A percentile compares a stretch with the other conserved stretches of the same genome.
Conservation (phyloP, 2,113 vertebrate genomes). For the Origma solitaria region DNA sequence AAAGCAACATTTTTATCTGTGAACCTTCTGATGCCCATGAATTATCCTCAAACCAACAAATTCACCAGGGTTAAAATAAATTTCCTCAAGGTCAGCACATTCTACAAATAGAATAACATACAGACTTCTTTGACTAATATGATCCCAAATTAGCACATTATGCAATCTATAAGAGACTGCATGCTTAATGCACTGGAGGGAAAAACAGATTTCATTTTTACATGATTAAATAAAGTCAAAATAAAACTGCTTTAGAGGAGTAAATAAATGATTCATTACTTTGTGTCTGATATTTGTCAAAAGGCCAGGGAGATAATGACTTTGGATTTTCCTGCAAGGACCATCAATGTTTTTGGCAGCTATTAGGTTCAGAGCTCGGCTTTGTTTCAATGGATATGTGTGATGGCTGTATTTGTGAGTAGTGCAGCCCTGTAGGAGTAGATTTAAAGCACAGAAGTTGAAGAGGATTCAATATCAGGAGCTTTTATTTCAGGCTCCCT, state of each 20-base stretch:
- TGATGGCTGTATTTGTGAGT: not conserved
- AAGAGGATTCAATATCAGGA: not conserved
- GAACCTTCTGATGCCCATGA: not conserved
- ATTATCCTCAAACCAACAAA: constrained; percentile 24
- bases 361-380: not conserved
- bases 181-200: not conserved
- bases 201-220: not conserved
- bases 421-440: not conserved
- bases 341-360: not conserved
- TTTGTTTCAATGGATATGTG: not conserved
- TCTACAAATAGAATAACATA: not conserved
- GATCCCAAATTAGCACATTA: constrained; percentile 10
- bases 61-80: constrained; percentile 37
- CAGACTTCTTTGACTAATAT: not conserved
- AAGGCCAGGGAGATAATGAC: not conserved
- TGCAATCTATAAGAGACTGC: not conserved
- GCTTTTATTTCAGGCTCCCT: not conserved
- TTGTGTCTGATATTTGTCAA: not conserved
- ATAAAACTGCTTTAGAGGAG: not conserved
- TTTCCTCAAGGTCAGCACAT: constrained; percentile 17
- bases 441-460: not conserved
- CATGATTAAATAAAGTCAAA: not conserved
- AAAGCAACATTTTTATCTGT: constrained; percentile 20
- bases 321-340: not conserved
- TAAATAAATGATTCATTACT: constrained; percentile 19